Base-by-base conservation (phyloP, 2,797 vertebrate genomes). In the Epinephelus malabaricus region DNA sequence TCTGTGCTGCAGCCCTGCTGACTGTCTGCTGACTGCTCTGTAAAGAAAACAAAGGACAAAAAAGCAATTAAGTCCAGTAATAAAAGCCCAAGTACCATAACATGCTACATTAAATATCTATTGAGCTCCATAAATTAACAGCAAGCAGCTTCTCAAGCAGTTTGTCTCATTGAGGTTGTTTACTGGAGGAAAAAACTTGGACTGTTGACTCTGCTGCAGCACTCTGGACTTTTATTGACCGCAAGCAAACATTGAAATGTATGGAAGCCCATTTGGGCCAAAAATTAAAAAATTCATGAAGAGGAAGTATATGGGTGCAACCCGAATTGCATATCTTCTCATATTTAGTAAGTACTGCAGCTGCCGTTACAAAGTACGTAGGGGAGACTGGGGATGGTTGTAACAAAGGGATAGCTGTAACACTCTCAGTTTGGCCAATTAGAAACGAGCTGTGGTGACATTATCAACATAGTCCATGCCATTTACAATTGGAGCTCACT, bases 41-140 rank as follows among this genome's bases (percentile, higher is more conserved):
- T 73, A 94, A 93, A 93, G 92, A 94, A 94, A 95, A 93, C 93
- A 95, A 93, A 94, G 95, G 93, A 93, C 93, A 75, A 91, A 95
- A 86, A 92, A 87, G 79, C 89, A 85, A 95, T 95, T 95, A 95
- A 90, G 85, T 83, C 30, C 17, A 55, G 86, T 79, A 76, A 91
- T 95, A 93, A 95, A 93, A 88, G 86, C 80, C 59, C 45, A 73
- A 93, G 90, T 86, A 90, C 82, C 92, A 93, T 95, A 89, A 94
- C 93, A 95, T 92, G 95, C 91, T 92, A 93, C 95, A 95, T 95
- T 95, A 95, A 95, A 92, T 92, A 78, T 86, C 88, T 74, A 91
- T 69, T 71, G 72, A 85, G 92, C 83, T 83, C 88, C 89, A 91
- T 95, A 83, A 94, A 93, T 94, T 92, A 92, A 89, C 77, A 77